phyloP scores from a whole-genome alignment of 2,113 vertebrate species.

The Planiliza haematocheilus region DNA sequence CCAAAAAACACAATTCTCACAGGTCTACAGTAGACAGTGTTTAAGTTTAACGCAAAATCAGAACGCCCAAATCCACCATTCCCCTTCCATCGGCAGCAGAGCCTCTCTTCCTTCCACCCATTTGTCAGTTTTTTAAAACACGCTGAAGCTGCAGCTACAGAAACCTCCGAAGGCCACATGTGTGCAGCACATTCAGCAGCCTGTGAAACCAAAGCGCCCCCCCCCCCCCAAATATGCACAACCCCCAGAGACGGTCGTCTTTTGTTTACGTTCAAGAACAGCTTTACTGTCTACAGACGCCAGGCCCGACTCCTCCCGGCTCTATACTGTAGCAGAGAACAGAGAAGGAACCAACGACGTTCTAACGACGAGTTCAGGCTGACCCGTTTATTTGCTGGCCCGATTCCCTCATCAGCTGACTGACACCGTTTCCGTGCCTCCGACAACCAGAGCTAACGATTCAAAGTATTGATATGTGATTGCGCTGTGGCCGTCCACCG shows the following conservation, averaged over 20 bases:
- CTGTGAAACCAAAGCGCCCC: conserved; percentile 9
- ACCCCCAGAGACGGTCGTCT: conserved; percentile 26
- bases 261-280: conserved; percentile 8
- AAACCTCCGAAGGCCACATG: conserved; percentile 8
- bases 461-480: background rate
- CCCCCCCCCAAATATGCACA: conserved; percentile 15
- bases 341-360: background rate
- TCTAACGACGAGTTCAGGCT: background rate
- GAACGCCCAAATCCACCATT: background rate
- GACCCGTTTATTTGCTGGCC: conserved; percentile 18
- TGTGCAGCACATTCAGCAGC: conserved; percentile 1
- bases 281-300: background rate
- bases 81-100: background rate
- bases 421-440: background rate
- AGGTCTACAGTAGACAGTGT: conserved; percentile 3
- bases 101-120: conserved; percentile 27
- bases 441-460: background rate
- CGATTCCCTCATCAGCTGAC: background rate
- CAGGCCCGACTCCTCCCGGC: conserved; percentile 1
- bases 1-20: background rate
- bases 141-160: conserved; percentile 26
- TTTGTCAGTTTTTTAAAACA: conserved; percentile 19
- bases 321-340: background rate
- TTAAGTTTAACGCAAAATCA: background rate
- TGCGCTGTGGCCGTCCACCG: background rate